A percentile compares a stretch with the other conserved stretches of the same genome.
Evolutionary conservation across 2,113 vertebrate genomes (phyloP).

Genomic region (Peromyscus polionotus): DNA sequence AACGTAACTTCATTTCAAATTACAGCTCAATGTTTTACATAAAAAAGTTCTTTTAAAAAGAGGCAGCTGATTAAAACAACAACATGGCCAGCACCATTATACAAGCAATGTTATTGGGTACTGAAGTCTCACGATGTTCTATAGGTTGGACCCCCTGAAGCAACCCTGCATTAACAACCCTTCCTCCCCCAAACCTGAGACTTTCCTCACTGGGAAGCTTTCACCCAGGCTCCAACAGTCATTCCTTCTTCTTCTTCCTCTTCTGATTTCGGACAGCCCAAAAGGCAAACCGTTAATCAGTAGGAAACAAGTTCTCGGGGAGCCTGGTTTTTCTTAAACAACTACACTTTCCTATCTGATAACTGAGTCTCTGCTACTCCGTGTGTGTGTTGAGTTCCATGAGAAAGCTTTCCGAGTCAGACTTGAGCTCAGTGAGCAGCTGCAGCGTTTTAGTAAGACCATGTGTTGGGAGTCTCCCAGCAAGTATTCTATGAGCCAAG

Average conservation of each 20-base stretch:
- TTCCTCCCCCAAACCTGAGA: constrained; percentile 86
- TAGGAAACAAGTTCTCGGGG: constrained; percentile 89
- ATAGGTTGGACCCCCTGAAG: constrained; percentile 83
- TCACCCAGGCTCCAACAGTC: constrained; percentile 91
- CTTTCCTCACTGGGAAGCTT: constrained; percentile 87
- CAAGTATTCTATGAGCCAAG: constrained; percentile 94
- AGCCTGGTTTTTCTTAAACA: constrained; percentile 85
- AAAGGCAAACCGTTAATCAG: constrained; percentile 88
- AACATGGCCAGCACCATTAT: constrained; percentile 96
- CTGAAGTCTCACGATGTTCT: constrained; percentile 85
- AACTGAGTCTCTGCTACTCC: constrained; percentile 89
- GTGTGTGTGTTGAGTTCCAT: constrained; percentile 86
- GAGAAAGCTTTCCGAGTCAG: constrained; percentile 90
- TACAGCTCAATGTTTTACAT: constrained; percentile 85
- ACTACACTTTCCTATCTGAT: constrained; percentile 89
- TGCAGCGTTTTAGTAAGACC: constrained; percentile 90
- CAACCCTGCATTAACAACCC: constrained; percentile 87
- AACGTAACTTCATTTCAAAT: constrained; percentile 84
- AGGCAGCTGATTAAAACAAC: constrained; percentile 91
- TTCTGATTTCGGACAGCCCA: constrained; percentile 87
- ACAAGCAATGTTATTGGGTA: constrained; percentile 93
- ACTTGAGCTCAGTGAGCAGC: constrained; percentile 88
- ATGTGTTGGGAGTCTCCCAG: constrained; percentile 72
- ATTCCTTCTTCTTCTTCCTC: constrained; percentile 81
- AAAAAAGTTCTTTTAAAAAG: constrained; percentile 83